Evolutionary conservation across 2,113 vertebrate species (phyloP), one percentile per base, ranked within the genome.

Genomic region (Stigmatopora nigra): DNA sequence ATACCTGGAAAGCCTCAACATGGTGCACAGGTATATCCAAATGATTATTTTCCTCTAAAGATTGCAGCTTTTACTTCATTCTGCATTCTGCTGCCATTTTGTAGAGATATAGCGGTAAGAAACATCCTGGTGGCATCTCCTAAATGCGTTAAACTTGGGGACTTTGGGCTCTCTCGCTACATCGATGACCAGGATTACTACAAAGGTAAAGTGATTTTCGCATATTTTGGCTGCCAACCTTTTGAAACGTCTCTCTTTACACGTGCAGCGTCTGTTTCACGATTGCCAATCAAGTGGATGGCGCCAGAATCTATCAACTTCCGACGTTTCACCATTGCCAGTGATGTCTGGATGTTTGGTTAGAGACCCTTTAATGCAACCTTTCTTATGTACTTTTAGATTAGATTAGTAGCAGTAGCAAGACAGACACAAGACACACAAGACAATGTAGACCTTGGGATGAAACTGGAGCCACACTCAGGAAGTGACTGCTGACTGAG

Each of bases 281-380:
- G 95, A 17, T 87, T 98, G 0, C 96, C 96, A 4, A 98, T 98
- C 86, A 98, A 98, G 73, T 98, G 96, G 96, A 98, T 98, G 95
- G 92, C 96, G 0, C 96, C 96, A 0, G 95, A 98, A 72, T 98
- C 96, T 31, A 98, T 98, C 82, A 98, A 98, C 83, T 98, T 98
- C 87, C 91, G 96, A 3, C 93, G 96, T 53, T 98, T 98, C 84
- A 98, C 95, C 0, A 87, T 92, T 0, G 92, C 95, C 65, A 98
- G 96, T 0, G 96, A 98, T 0, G 95, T 98, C 71, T 98, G 96
- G 96, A 98, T 98, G 95, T 98, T 96, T 11, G 95, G 96, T 98
- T 75, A 65, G 94, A 79, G 66, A 69, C 15, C 14, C 14, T 12
- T 13, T 52, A 19, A 31, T 36, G 12, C 22, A 20, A 53, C 11